phyloP scores from a whole-genome alignment of 2,113 vertebrate genomes.

The Raja brachyura region DNA sequence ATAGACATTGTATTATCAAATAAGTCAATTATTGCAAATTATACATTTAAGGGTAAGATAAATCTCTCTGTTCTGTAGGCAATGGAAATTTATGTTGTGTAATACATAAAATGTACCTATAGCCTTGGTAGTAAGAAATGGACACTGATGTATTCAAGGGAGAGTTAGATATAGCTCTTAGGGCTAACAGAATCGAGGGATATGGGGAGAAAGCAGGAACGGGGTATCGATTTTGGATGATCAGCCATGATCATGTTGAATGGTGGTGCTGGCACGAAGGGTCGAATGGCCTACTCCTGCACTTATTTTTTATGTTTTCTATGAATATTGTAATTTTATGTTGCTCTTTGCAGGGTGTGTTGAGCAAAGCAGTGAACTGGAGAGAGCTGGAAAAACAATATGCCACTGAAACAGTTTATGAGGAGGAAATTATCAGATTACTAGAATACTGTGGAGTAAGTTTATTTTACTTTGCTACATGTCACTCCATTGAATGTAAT shows the following conservation, averaged over 20 bases:
- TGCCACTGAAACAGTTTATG: slow-evolving; percentile 79
- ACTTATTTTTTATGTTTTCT: no score
- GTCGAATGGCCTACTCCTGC: no score
- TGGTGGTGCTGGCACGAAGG: no score
- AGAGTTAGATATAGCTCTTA: no score
- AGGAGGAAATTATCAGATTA: slow-evolving; percentile 87
- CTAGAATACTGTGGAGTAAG: slow-evolving; percentile 94
- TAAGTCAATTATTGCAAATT: not conserved
- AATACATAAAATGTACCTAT: not conserved
- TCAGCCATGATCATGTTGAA: no score
- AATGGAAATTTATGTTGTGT: not conserved
- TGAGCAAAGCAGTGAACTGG: slow-evolving; percentile 96
- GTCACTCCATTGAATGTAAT: not conserved
- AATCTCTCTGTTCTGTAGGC: not conserved
- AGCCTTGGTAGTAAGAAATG: not conserved
- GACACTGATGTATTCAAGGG: not conserved
- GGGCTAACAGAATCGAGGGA: no score
- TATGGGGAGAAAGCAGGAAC: no score
- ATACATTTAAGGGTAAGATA: not conserved
- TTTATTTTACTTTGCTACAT: slow-evolving; percentile 40
- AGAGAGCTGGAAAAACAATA: slow-evolving; percentile 91
- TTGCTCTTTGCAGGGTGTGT: slow-evolving; percentile 69
- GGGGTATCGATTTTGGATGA: no score
- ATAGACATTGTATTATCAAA: not conserved
- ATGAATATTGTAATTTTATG: not conserved